Evolutionary conservation across 2,113 vertebrate genomes (phyloP).

Genomic region (Megaleporinus macrocephalus): DNA sequence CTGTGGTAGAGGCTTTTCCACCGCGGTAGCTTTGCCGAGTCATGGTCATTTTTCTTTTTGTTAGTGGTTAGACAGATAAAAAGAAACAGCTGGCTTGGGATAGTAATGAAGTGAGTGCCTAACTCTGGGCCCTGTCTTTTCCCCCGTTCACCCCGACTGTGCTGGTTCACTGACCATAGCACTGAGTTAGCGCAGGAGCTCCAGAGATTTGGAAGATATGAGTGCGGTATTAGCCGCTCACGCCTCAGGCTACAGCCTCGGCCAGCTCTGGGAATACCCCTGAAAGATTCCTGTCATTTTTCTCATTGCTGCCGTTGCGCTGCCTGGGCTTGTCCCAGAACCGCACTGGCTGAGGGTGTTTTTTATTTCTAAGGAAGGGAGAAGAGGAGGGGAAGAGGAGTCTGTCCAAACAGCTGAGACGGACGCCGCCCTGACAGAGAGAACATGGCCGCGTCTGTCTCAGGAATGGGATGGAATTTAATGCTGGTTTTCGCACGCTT

Average conservation of each 20-base stretch:
- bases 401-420: slow-evolving; percentile 67
- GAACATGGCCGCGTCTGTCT: slow-evolving; percentile 41
- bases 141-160: not conserved
- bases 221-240: slow-evolving; percentile 30
- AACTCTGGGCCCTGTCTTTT: too few species aligned
- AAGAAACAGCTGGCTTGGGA: too few species aligned
- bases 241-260: not conserved
- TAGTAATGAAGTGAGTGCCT: too few species aligned
- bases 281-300: slow-evolving; percentile 76
- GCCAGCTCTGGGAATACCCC: slow-evolving; percentile 72
- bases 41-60: too few species aligned
- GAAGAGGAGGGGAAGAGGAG: slow-evolving; percentile 20
- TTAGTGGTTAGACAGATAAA: too few species aligned
- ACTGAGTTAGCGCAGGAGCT: not conserved
- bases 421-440: slow-evolving; percentile 50
- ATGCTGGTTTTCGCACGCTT: not conserved
- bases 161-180: too few species aligned
- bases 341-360: not conserved
- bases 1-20: too few species aligned
- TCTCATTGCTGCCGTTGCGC: slow-evolving; percentile 69
- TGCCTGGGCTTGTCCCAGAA: slow-evolving; percentile 74
- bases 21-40: too few species aligned
- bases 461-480: not conserved
- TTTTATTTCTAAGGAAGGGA: not conserved
- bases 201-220: slow-evolving; percentile 30